Evolutionary conservation across 2,113 vertebrate species (phyloP).

Genomic region (Rhodinocichla rosea): DNA sequence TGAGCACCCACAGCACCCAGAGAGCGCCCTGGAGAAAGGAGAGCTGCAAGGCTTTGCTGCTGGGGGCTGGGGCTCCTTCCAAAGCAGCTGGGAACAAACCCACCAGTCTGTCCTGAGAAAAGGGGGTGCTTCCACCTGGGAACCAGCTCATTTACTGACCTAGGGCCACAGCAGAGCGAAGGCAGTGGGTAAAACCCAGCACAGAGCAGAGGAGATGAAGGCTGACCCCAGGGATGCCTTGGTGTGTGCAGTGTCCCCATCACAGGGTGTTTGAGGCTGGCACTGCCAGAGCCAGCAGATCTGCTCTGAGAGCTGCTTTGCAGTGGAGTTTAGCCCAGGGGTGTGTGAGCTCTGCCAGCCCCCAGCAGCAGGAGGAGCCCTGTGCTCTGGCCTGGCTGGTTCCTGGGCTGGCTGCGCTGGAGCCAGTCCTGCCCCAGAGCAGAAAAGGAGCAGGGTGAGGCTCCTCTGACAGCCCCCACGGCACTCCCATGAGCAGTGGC

Average conservation of each 20-base stretch:
- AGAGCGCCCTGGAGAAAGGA: background rate
- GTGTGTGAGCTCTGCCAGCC: background rate
- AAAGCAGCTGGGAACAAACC: background rate
- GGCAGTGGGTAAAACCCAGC: rapidly evolving
- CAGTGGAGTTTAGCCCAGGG: background rate
- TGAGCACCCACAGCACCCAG: background rate
- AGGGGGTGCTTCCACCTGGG: background rate
- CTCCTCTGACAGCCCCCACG: background rate
- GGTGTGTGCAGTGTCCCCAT: rapidly evolving
- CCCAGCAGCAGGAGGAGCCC: background rate
- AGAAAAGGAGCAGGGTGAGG: background rate
- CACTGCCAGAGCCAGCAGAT: background rate
- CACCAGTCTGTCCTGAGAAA: background rate
- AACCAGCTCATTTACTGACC: background rate
- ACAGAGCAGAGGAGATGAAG: rapidly evolving
- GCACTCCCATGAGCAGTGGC: rapidly evolving
- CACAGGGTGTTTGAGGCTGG: rapidly evolving
- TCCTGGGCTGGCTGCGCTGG: background rate
- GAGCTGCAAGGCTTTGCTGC: background rate
- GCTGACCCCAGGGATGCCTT: background rate
- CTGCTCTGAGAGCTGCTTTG: background rate
- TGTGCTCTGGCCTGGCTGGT: rapidly evolving
- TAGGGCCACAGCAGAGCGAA: background rate
- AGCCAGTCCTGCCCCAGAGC: background rate
- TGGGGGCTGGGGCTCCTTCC: background rate